Base-by-base conservation (phyloP, 2,888 invertebrate species). In the Clusia tigrina region DNA sequence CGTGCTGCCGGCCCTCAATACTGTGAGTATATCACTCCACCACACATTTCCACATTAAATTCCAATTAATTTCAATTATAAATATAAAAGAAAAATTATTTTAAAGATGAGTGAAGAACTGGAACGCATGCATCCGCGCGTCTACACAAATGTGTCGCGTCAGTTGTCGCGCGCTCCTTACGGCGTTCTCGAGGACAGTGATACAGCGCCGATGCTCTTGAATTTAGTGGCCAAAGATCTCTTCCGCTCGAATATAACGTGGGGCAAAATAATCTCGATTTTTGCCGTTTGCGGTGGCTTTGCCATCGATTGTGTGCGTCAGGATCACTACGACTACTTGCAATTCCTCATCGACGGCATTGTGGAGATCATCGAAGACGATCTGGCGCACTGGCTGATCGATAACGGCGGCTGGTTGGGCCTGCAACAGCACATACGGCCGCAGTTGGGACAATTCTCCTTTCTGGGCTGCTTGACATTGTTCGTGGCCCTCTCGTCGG, bases 281-380 rank as follows among this genome's bases (percentile, higher is more conserved):
- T 93, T 90, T 80, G 91, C 93, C 18, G 88, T 95, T 2, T 92
- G 93, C 56, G 94, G 93, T 2, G 93, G 92, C 0, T 86, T 95
- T 57, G 93, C 94, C 6, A 89, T 91, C 22, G 95, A 95, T 78
- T 90, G 92, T 84, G 86, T 93, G 71, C 80, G 91, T 70, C 85
- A 92, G 85, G 88, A 93, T 68, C 86, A 89, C 83, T 91, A 91
- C 0, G 94, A 94, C 37, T 92, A 90, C 71, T 86, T 95, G 54
- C 89, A 90, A 15, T 89, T 89, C 54, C 86, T 95, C 25, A 86
- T 94, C 58, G 92, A 93, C 70, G 91, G 91, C 48, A 89, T 94
- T 80, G 88, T 89, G 0, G 90, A 91, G 71, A 88, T 91, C 48
- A 85, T 91, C 53, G 89, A 90, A 77, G 88, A 89, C 66, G 88